These are phyloP conservation scores for Leuciscus waleckii DNA, from an alignment of 2,797 vertebrate species.

Conservation along the genomic window DNA sequence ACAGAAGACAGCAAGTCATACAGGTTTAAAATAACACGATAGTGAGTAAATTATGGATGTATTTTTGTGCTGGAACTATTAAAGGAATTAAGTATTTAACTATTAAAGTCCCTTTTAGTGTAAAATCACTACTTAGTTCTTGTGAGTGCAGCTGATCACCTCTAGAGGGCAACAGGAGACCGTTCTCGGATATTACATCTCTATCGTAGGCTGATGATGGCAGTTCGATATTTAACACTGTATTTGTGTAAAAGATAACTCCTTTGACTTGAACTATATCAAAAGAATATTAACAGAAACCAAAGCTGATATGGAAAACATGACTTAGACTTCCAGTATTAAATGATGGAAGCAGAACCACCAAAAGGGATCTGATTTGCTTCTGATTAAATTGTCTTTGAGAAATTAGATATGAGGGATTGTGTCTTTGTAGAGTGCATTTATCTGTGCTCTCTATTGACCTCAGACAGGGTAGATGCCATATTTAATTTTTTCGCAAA, in stretches of 20 bases:
- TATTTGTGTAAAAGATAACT: constrained; percentile 42
- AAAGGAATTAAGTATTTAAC: not conserved
- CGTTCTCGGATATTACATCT: not conserved
- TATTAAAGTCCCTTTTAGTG: not conserved
- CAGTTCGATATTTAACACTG: constrained; percentile 41
- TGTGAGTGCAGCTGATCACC: constrained; percentile 50
- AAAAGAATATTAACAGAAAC: constrained; percentile 50
- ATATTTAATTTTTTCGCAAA: not conserved
- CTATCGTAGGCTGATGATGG: not conserved
- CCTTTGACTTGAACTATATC: constrained; percentile 51
- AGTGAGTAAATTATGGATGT: not conserved
- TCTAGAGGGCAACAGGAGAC: constrained; percentile 71
- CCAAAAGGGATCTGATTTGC: constrained; percentile 9
- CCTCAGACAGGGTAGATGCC: too few relatives aligned
- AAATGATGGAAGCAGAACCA: constrained; percentile 23
- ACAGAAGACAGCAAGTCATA: not conserved
- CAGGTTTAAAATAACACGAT: not conserved
- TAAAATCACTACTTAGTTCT: not conserved
- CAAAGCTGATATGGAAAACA: constrained; percentile 43
- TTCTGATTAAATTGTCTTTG: constrained; percentile 24
- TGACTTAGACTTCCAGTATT: constrained; percentile 25
- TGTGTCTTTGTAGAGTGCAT: not conserved
- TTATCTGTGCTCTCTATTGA: not conserved
- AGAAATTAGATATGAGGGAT: constrained; percentile 4
- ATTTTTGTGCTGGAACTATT: not conserved